Evolutionary conservation across 2,888 invertebrate genomes (phyloP).

Genomic region (Linhomoeus sp.): DNA sequence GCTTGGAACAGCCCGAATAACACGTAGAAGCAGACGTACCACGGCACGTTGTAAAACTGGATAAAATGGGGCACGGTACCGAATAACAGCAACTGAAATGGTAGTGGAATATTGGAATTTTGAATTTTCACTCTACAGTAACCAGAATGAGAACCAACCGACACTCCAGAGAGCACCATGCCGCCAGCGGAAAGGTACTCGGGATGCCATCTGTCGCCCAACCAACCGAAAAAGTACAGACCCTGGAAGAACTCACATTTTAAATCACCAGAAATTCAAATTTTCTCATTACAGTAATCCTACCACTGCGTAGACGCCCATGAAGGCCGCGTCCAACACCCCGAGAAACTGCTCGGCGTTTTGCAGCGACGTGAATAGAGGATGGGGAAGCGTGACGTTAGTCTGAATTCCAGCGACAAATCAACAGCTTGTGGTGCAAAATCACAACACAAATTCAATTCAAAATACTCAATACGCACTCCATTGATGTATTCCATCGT

Average conservation of each 20-base stretch:
- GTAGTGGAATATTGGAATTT: too few species aligned
- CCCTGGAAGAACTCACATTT: constrained; percentile 21
- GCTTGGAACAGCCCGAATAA: constrained; percentile 35
- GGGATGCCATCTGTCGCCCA: constrained; percentile 34
- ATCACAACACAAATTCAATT: too few species aligned
- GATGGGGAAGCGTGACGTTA: background rate
- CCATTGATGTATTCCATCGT: background rate
- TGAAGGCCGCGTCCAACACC: constrained; percentile 22
- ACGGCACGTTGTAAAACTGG: constrained; percentile 29
- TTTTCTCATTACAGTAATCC: background rate
- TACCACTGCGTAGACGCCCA: constrained; percentile 21
- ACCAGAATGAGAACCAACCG: constrained; percentile 18
- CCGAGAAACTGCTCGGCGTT: constrained; percentile 23
- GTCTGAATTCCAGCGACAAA: too few species aligned
- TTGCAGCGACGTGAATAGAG: constrained; percentile 12
- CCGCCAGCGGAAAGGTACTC: constrained; percentile 31
- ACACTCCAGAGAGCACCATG: constrained; percentile 31
- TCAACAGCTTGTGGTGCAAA: too few species aligned
- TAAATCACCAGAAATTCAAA: too few species aligned
- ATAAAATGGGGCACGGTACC: constrained; percentile 32
- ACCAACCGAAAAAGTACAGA: constrained; percentile 33
- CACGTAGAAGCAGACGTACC: constrained; percentile 31
- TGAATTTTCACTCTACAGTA: too few species aligned
- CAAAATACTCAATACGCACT: background rate
- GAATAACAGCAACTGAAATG: constrained; percentile 31